Evolutionary conservation across 2,888 invertebrate genomes (phyloP).

Genomic region (Dynastes maya): DNA sequence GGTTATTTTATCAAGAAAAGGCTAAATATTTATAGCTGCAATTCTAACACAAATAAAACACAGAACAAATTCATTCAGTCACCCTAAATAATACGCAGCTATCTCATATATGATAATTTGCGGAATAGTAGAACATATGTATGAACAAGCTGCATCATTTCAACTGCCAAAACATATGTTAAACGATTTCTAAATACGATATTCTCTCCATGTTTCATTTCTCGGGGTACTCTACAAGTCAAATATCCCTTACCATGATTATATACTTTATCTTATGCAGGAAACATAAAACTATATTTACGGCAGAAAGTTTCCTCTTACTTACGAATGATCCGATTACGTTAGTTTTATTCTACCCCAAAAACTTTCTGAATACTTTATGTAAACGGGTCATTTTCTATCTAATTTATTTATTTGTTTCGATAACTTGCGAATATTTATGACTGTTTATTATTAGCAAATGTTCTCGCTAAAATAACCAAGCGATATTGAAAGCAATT

Average conservation of each 20-base stretch:
- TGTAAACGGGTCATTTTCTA: constrained; percentile 13
- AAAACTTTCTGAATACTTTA: not conserved
- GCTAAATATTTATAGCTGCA: no score
- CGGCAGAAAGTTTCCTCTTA: constrained; percentile 7
- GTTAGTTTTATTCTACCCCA: constrained; percentile 9
- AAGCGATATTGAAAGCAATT: not conserved
- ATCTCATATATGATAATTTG: no score
- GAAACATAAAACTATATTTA: constrained; percentile 38
- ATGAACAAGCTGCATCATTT: no score
- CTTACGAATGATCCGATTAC: constrained; percentile 15
- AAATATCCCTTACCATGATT: constrained; percentile 17
- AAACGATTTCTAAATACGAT: no score
- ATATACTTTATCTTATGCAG: constrained; percentile 6
- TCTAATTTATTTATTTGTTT: constrained; percentile 35
- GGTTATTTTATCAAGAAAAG: no score
- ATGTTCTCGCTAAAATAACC: no score
- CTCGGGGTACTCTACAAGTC: not conserved
- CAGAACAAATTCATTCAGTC: no score
- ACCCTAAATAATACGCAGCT: no score
- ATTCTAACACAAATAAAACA: no score
- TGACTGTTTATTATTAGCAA: not conserved
- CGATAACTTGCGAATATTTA: constrained; percentile 8
- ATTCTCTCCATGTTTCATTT: not conserved
- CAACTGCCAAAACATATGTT: no score
- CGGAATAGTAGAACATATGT: no score